Percentiles rank a stretch among this genome's conserved stretches.
phyloP scores from a whole-genome alignment of 2,113 vertebrate species.

The Panthera tigris region DNA sequence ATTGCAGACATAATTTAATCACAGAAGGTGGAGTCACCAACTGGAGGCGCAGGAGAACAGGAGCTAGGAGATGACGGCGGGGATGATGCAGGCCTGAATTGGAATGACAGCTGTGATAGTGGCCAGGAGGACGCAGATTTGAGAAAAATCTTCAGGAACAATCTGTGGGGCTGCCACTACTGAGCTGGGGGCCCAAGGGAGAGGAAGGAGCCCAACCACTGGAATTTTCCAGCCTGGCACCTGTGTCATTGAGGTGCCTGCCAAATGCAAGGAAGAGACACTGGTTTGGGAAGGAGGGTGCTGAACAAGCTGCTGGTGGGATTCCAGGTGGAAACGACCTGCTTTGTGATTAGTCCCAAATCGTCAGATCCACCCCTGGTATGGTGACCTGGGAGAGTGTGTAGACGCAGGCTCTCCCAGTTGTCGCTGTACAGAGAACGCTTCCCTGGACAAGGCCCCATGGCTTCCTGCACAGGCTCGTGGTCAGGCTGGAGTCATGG shows the following conservation, averaged over 20 bases:
- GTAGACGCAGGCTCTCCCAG: neutral
- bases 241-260: neutral
- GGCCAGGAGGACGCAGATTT: neutral
- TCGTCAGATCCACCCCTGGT: neutral
- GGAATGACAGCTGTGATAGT: too few relatives aligned
- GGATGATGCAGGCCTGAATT: neutral
- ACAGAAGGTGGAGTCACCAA: neutral
- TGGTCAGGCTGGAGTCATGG: neutral
- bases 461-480: neutral
- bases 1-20: neutral
- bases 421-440: neutral
- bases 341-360: neutral
- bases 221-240: neutral
- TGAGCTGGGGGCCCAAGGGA: neutral
- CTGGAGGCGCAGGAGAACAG: neutral
- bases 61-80: neutral
- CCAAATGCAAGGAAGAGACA: neutral
- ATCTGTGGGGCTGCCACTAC: neutral
- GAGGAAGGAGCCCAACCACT: neutral
- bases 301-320: fast-evolving
- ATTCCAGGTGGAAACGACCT: neutral
- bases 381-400: neutral
- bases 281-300: neutral
- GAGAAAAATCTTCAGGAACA: neutral
- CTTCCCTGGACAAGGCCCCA: neutral